Conservation (phyloP, 2,888 invertebrate genomes). For the Agrotis clavis region DNA sequence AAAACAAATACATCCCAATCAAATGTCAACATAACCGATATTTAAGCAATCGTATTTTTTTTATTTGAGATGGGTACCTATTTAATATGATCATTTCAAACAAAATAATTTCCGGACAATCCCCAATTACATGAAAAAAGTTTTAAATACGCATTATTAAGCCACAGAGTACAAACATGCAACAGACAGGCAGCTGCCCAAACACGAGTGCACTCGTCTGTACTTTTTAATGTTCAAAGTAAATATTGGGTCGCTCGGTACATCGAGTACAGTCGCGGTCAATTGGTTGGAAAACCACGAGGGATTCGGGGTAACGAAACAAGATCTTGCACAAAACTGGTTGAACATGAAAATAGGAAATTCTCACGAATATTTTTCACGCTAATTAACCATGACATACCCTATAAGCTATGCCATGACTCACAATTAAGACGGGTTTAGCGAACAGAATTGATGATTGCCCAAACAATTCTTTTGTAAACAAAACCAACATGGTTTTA, state of each 20-base stretch:
- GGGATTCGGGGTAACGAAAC: slow-evolving; percentile 41
- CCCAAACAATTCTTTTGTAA: slow-evolving; percentile 31
- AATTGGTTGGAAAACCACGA: slow-evolving; percentile 79
- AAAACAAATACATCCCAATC: slow-evolving; percentile 35
- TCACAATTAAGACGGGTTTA: slow-evolving; percentile 42
- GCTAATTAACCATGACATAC: slow-evolving; percentile 60
- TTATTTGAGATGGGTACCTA: no score
- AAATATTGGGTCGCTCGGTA: slow-evolving; percentile 74
- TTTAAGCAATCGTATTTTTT: slow-evolving; percentile 35
- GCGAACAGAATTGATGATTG: slow-evolving; percentile 60
- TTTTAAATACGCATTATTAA: slow-evolving; percentile 66
- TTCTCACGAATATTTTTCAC: slow-evolving; percentile 69
- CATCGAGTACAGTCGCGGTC: slow-evolving; percentile 75
- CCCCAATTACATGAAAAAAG: slow-evolving; percentile 62
- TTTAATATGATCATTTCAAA: slow-evolving; percentile 30
- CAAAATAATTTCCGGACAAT: slow-evolving; percentile 40
- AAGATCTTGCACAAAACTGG: slow-evolving; percentile 46
- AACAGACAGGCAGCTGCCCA: slow-evolving; percentile 79
- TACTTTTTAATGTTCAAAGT: slow-evolving; percentile 76
- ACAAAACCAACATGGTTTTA: slow-evolving; percentile 41
- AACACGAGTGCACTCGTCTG: slow-evolving; percentile 76
- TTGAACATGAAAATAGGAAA: slow-evolving; percentile 62
- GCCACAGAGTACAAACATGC: slow-evolving; percentile 62
- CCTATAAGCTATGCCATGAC: slow-evolving; percentile 45
- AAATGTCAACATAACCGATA: slow-evolving; percentile 24